Conservation (phyloP, 2,113 vertebrate species). For the Gopherus flavomarginatus region DNA sequence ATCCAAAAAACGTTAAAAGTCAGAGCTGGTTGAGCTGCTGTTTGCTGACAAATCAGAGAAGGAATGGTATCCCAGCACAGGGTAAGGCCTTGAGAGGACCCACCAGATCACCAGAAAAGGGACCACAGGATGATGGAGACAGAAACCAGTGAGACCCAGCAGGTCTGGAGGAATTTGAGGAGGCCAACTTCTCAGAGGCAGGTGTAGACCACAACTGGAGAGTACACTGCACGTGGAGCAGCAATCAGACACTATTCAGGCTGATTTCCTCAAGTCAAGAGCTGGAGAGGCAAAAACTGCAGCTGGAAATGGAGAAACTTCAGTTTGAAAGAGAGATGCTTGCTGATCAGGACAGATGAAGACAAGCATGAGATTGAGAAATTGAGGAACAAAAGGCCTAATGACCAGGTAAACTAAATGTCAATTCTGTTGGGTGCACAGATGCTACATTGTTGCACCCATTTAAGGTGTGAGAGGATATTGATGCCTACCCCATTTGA, state of each 20-base stretch:
- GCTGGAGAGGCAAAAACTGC: background rate
- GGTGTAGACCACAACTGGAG: background rate
- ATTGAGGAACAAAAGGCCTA: background rate
- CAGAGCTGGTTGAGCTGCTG: background rate
- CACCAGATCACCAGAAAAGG: background rate
- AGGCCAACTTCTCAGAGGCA: background rate
- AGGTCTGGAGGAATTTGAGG: background rate
- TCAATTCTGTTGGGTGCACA: background rate
- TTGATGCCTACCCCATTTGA: background rate
- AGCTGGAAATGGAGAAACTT: background rate
- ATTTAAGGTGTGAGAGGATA: background rate
- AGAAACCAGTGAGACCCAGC: background rate
- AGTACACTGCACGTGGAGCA: background rate
- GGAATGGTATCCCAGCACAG: background rate
- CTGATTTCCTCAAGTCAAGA: background rate
- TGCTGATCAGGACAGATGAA: background rate
- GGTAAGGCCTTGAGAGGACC: background rate
- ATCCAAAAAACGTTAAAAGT: background rate
- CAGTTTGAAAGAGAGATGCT: background rate
- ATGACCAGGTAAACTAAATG: background rate
- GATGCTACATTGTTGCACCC: background rate
- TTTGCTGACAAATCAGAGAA: background rate
- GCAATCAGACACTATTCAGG: background rate
- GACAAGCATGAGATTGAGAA: background rate
- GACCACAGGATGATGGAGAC: background rate